Percentiles rank a stretch among this genome's conserved stretches.
Conservation (phyloP, 92 coral and sea anemone species). For the Porites cylindrica region DNA sequence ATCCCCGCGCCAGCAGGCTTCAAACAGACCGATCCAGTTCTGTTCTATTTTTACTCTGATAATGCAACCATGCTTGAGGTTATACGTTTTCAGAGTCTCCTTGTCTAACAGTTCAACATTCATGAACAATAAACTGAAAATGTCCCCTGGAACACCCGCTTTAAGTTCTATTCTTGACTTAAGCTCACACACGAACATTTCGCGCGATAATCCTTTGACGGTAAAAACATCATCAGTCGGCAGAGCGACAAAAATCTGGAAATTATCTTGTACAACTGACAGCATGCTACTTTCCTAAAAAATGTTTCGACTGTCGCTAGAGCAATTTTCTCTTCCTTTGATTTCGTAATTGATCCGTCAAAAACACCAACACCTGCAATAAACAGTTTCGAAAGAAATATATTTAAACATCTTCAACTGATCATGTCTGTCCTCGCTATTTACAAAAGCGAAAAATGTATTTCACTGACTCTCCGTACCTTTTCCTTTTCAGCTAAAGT, state of each 20-base stretch:
- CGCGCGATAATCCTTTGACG: conserved; percentile 59
- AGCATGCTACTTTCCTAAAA: neutral
- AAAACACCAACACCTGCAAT: conserved; percentile 12
- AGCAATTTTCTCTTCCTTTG: neutral
- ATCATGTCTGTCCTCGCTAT: too few species aligned
- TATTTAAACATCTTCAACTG: neutral
- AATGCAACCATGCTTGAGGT: conserved; percentile 90
- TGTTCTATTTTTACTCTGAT: conserved; percentile 82
- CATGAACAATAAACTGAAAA: conserved; percentile 88
- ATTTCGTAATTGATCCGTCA: neutral
- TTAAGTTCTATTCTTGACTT: conserved; percentile 88
- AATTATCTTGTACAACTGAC: conserved; percentile 38
- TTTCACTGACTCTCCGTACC: neutral
- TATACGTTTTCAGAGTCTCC: conserved; percentile 60
- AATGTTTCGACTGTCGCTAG: neutral
- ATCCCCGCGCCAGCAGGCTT: conserved; percentile 96
- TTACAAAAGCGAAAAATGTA: too few species aligned
- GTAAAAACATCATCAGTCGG: conserved; percentile 92
- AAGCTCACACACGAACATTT: conserved; percentile 79
- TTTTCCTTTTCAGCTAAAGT: neutral
- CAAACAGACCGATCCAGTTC: conserved; percentile 83
- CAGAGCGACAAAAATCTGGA: conserved; percentile 84
- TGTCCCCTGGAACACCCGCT: conserved; percentile 95
- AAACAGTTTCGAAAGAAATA: neutral
- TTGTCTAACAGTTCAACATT: conserved; percentile 78